Evolutionary conservation across 2,797 vertebrate genomes (phyloP), one percentile per base, ranked within the genome.

Genomic region (Xyrichtys novacula): DNA sequence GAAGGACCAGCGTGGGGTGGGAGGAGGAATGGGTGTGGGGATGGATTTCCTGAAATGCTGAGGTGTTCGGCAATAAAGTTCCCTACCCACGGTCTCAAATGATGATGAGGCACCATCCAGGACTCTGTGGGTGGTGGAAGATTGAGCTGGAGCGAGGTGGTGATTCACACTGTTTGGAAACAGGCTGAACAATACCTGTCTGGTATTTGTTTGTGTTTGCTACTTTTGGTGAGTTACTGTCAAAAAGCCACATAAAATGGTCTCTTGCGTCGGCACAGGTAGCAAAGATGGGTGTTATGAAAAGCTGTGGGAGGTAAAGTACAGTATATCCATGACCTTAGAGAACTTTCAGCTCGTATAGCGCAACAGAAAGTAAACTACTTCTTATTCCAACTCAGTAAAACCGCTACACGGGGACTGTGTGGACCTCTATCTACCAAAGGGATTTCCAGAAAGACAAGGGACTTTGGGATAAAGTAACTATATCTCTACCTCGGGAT

Each of bases 31-130:
- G 74, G 73, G 76, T 53, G 73, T 78, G 80, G 68, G 82, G 88
- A 86, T 80, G 83, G 85, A 73, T 88, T 85, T 84, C 87, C 86
- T 78, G 84, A 85, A 92, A 90, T 40, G 88, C 90, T 85, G 89
- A 88, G 89, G 85, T 91, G 85, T 87, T 85, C 75, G 64, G 90
- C 90, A 89, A 92, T 93, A 92, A 93, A 89, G 77, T 80, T 82
- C 65, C 75, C 84, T 84, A 73, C 72, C 85, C 78, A 81, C 81
- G 31, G 85, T 36, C 88, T 85, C 80, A 89, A 90, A 92, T 87
- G 89, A 86, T 89, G 88, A 91, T 89, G 82, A 89, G 86, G 86
- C 84, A 70, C 85, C 83, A 83, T 89, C 73, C 81, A 79, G 80
- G 76, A 81, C 87, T 78, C 85, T 42, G 88, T 82, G 75, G 87